Conservation (phyloP, 2,113 vertebrate genomes). For the Pipa parva region DNA sequence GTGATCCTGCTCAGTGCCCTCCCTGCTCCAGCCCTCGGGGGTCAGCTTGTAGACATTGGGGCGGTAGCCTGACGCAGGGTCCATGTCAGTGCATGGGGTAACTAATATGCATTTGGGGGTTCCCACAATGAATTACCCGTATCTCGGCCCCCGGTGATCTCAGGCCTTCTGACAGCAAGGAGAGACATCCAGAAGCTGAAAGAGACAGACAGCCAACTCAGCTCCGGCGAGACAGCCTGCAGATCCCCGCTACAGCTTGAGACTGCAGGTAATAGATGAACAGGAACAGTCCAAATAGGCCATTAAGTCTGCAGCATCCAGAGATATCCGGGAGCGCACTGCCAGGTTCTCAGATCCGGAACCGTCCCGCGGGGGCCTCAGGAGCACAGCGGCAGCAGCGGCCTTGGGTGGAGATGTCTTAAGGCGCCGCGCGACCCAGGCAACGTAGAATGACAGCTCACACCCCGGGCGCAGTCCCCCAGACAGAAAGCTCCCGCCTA, state of each 20-base stretch:
- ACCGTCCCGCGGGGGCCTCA: background rate
- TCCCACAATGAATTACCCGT: too few relatives aligned
- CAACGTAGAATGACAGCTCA: background rate
- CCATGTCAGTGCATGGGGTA: too few relatives aligned
- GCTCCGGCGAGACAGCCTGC: background rate
- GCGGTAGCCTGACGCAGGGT: background rate
- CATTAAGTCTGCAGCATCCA: background rate
- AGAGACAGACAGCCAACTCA: conserved; percentile 1
- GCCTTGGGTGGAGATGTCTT: background rate
- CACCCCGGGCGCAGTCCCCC: background rate
- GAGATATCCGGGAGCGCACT: background rate
- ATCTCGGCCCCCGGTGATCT: conserved; percentile 17
- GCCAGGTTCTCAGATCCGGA: background rate
- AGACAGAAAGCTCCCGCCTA: background rate
- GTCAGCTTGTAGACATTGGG: too few relatives aligned
- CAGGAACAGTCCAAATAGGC: background rate
- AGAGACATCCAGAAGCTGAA: conserved; percentile 18
- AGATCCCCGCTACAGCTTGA: background rate
- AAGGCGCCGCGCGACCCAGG: background rate
- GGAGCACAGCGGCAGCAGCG: background rate
- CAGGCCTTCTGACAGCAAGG: conserved; percentile 31
- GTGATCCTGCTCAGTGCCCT: too few relatives aligned
- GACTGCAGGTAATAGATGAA: background rate
- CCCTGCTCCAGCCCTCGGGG: too few relatives aligned
- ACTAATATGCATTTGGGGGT: too few relatives aligned